A percentile compares a stretch with the other conserved stretches of the same genome.
Evolutionary conservation across 2,113 vertebrate species (phyloP).

Genomic region (Sinocyclocheilus grahami): DNA sequence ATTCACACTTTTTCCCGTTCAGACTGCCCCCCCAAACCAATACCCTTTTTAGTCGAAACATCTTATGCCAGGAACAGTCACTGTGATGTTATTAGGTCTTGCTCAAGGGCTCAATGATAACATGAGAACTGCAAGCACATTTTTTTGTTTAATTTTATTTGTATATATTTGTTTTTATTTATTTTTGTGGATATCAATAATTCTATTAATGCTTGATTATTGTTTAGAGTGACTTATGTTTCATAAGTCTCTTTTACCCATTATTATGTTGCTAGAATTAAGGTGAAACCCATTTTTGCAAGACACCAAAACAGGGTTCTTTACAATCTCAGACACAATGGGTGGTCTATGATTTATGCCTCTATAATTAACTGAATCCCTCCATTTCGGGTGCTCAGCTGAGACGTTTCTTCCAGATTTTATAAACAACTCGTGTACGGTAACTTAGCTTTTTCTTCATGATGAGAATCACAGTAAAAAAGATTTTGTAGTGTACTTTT

Average conservation of each 20-base stretch:
- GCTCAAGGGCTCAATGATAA: slow-evolving; percentile 4
- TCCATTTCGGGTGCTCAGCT: neutral
- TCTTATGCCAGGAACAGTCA: neutral
- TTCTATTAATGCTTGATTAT: neutral
- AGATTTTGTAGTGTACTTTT: neutral
- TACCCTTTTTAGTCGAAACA: neutral
- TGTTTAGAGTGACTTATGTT: slow-evolving; percentile 2
- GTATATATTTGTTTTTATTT: no score
- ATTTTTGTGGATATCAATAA: neutral
- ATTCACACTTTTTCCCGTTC: no score
- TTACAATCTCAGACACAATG: slow-evolving; percentile 10
- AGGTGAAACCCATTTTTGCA: neutral
- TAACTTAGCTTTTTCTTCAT: neutral
- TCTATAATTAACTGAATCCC: neutral
- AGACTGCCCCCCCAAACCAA: neutral
- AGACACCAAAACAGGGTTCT: neutral
- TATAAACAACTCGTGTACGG: neutral
- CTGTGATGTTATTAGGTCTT: neutral
- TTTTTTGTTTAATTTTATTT: no score
- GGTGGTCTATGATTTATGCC: slow-evolving; percentile 13
- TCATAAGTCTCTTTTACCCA: neutral
- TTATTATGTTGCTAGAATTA: neutral
- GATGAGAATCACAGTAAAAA: neutral
- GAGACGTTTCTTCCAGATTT: neutral
- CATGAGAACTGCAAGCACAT: neutral